Evolutionary conservation across 1,140 invertebrate species (phyloP).

Genomic region (Gryllus bimaculatus): DNA sequence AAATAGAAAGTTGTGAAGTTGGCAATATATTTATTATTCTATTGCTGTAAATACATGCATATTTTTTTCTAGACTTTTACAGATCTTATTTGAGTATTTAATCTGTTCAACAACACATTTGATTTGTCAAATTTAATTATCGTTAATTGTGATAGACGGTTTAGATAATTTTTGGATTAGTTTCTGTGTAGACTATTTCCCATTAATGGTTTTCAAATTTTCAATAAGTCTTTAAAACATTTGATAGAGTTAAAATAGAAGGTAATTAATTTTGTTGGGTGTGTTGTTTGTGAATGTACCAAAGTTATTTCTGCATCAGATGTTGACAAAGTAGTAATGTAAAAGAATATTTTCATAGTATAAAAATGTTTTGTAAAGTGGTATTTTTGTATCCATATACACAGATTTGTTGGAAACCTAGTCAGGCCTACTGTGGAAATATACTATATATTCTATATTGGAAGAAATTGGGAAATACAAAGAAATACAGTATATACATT

Average conservation of each 20-base stretch:
- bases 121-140: no score
- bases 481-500: background rate
- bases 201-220: no score
- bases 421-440: background rate
- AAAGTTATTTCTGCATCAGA: background rate
- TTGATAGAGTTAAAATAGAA: no score
- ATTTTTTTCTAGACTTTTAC: background rate
- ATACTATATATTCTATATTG: background rate
- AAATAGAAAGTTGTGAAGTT: background rate
- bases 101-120: no score
- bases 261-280: background rate
- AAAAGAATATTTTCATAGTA: conserved; percentile 1
- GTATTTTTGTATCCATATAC: background rate
- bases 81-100: background rate
- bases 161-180: no score
- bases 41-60: background rate
- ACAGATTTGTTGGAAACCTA: background rate
- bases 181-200: no score
- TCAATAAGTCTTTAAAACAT: no score
- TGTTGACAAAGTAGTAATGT: background rate
- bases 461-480: background rate
- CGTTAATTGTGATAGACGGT: no score
- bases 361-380: background rate
- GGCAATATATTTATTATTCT: background rate
- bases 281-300: background rate